Evolutionary conservation across 2,888 invertebrate genomes (phyloP), one percentile per base, ranked within the genome.

Genomic region (Scaptomyza cyrtandrae): DNA sequence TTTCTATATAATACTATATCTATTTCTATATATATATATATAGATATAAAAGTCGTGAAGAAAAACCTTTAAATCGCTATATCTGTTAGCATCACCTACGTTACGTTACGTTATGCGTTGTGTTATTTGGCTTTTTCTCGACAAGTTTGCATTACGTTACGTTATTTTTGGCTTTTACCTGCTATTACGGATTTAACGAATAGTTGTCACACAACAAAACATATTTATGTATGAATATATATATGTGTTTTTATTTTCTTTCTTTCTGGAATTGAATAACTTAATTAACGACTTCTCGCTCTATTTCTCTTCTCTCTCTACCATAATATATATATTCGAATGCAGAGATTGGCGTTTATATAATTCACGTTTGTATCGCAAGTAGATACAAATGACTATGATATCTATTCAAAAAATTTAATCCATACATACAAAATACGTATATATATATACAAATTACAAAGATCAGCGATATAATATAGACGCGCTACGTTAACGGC

Each of bases 341-440:
- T 86, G 84, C 89, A 92, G 91, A 90, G 90, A 91, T 86, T 91
- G 91, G 90, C 90, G 91, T 82, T 84, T 91, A 74, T 90, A 91
- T 80, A 91, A 91, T 76, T 90, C 90, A 76, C 90, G 91, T 65
- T 90, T 86, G 80, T 90, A 91, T 83, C 91, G 91, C 78, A 89
- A 89, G 78, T 89, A 88, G 75, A 86, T 69, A 65, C 54, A 44
- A 6, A 44, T 54, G 44, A 41, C 41, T 19, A 33, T 43, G 13
- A 41, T 16, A 41, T 16, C 3, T 4, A 39, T 31, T 29, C 39
- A 63, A 45, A 63, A 64, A 49, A 9, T 66, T 67, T 70, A 39
- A 63, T 55, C 41, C 56, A 64, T 49, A 63, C 44, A 52, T 31
- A 61, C 61, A 19, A 19, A 59, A 55, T 33, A 54, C n/a, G n/a